Evolutionary conservation across 1,140 invertebrate species (phyloP).

Genomic region (Drosophila teissieri): DNA sequence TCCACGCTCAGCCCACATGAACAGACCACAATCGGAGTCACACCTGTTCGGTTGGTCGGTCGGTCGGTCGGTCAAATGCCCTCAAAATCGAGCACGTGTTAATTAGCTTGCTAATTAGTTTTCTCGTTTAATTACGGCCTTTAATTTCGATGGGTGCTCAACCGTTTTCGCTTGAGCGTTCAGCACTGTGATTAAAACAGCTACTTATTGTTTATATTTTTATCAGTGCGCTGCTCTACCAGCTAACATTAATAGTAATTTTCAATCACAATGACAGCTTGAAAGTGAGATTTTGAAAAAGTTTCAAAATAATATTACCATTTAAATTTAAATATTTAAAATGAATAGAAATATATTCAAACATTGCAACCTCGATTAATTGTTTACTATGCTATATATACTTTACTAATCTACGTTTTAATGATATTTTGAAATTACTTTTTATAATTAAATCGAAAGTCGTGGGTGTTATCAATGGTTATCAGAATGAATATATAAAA

Average conservation of each 20-base stretch:
- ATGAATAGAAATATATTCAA: neutral
- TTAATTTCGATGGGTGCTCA: neutral
- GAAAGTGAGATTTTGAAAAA: too few species aligned
- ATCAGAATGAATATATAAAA: conserved; percentile 34
- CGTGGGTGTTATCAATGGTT: conserved; percentile 79
- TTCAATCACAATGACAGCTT: too few species aligned
- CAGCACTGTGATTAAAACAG: neutral
- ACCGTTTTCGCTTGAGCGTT: neutral
- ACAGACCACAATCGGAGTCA: conserved; percentile 24
- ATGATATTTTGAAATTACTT: conserved; percentile 32
- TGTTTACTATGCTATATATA: neutral
- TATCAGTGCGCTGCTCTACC: neutral
- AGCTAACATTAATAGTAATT: neutral
- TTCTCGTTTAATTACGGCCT: neutral
- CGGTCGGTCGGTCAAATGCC: neutral
- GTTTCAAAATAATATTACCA: too few species aligned
- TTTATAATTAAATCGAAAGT: conserved; percentile 61
- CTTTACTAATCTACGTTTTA: conserved; percentile 23
- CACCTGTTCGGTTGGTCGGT: conserved; percentile 20
- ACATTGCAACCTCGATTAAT: conserved; percentile 12
- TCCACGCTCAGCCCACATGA: conserved; percentile 63
- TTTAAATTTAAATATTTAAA: neutral
- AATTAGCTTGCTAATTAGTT: conserved; percentile 15
- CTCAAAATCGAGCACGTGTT: conserved; percentile 3
- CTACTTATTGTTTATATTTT: neutral